Base-by-base conservation (phyloP, 1,140 invertebrate genomes). In the Leguminivora glycinivorella region DNA sequence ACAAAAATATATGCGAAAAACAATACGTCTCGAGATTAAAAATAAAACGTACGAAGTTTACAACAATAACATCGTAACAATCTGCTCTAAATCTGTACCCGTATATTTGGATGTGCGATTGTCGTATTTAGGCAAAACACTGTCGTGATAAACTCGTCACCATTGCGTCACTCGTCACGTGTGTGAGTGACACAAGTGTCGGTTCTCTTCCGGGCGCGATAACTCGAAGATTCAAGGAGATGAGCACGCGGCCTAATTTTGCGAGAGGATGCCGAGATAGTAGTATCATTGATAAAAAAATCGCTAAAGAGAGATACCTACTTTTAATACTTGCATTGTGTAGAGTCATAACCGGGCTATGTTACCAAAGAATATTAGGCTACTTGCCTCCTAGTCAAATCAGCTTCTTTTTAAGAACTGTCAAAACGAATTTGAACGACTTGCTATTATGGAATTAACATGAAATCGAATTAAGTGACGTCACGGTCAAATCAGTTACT, bases 131-230 rank as follows among this genome's bases (percentile, higher is more conserved):
- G 47, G 19, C 47, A 52, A 52, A 52, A 52, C 19, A 52, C 47
- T 52, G 47, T 1, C 19, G 47, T 22, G 47, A 52, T 52, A 52
- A 52, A 52, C 19, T 52, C 47, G 47, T 22, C 4, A 52, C 47
- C 19, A 52, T 19, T 52, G 47, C 47, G 47, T 52, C 17, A 52
- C 47, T 52, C 19, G 47, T 52, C 47, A 52, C 7, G 19, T 22
- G 47, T 38, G 34, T 17, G 47, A n/a, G n/a, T 52, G 47, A 52
- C 47, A 52, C 47, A 52, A 52, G 47, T 52, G 47, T 52, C 47
- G 47, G 1, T 22, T 19, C 17, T n/a, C 47, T 52, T 52, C 47
- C 47, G 47, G 47, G 10, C 7, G 19, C 47, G 47, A 52, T 52
- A 52, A 52, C 9, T 10, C n/a, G 14, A n/a, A n/a, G 43, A 47